Conservation (phyloP, 2,888 invertebrate species). For the Mythimna impura region DNA sequence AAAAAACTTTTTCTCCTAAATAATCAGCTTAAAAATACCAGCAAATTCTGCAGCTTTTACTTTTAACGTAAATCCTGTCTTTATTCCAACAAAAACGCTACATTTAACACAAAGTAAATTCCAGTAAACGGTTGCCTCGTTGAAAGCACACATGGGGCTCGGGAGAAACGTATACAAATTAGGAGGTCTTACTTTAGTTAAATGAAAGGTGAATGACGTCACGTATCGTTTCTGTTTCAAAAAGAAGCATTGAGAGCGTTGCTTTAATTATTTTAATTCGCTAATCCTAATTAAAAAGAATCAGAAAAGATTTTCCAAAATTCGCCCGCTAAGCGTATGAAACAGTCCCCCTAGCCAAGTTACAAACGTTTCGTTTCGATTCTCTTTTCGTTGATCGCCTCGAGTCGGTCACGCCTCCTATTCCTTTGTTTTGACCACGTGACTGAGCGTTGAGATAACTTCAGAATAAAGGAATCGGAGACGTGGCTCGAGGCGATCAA, state of each 20-base stretch:
- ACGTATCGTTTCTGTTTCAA: not conserved
- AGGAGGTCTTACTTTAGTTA: conserved; percentile 21
- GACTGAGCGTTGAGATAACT: no score
- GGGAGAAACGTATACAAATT: conserved; percentile 41
- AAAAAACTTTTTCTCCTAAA: not conserved
- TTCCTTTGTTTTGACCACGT: no score
- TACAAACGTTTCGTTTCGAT: no score
- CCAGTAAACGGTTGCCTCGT: not conserved
- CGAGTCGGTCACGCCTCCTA: no score
- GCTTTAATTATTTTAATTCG: no score
- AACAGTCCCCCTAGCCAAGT: no score
- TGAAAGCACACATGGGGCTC: conserved; percentile 38
- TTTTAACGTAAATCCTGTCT: conserved; percentile 20
- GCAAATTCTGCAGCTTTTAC: not conserved
- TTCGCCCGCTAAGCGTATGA: no score
- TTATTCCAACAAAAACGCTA: conserved; percentile 9
- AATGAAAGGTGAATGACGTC: conserved; percentile 16
- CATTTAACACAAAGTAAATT: conserved; percentile 31
- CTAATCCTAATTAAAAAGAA: no score
- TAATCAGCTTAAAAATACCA: not conserved
- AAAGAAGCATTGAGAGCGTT: not conserved
- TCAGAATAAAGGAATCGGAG: no score
- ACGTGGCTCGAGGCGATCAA: no score
- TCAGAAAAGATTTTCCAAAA: no score
- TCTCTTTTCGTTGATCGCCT: no score